Conservation (phyloP, 1,140 invertebrate genomes). For the Bombus superbus region DNA sequence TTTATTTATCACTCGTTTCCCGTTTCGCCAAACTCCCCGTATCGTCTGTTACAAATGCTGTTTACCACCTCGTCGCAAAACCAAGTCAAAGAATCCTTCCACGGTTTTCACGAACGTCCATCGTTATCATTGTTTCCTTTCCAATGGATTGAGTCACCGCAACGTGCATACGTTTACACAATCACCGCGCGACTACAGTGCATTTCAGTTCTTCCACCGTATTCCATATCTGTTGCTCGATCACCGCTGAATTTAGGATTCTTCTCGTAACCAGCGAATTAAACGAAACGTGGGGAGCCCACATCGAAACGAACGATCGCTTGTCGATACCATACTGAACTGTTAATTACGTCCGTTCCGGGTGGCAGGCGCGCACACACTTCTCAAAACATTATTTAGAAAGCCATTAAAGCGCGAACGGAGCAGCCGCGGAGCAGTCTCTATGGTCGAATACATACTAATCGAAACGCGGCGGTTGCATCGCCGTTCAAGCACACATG, state of each 20-base stretch:
- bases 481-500: slow-evolving; percentile 55
- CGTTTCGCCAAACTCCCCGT: background rate
- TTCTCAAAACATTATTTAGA: slow-evolving; percentile 1
- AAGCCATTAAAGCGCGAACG: background rate
- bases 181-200: slow-evolving; percentile 6
- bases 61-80: background rate
- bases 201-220: background rate
- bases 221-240: background rate
- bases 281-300: background rate
- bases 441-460: slow-evolving; percentile 52
- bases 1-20: background rate
- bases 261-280: background rate
- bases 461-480: slow-evolving; percentile 61
- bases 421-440: slow-evolving; percentile 9
- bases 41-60: background rate
- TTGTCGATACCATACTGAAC: background rate
- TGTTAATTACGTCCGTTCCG: background rate
- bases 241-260: background rate
- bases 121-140: slow-evolving; percentile 32
- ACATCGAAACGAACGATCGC: background rate
- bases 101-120: slow-evolving; percentile 1
- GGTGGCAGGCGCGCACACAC: background rate
- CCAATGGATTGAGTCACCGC: slow-evolving; percentile 12
- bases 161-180: slow-evolving; percentile 18
- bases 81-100: slow-evolving; percentile 22